Evolutionary conservation across 2,797 vertebrate genomes (phyloP), one percentile per base, ranked within the genome.

Genomic region (Tiaroga cobitis): DNA sequence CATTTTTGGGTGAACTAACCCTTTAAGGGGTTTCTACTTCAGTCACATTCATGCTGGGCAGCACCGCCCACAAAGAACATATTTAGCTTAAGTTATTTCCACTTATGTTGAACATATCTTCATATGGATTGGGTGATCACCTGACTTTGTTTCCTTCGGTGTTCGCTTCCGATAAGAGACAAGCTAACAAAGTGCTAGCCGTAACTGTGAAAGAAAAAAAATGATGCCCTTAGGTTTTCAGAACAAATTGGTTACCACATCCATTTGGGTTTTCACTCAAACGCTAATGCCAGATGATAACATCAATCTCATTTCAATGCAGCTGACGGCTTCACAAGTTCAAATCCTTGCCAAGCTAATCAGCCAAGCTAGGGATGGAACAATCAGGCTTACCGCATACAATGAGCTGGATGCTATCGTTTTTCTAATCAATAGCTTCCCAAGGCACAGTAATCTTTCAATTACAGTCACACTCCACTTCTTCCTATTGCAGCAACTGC

Each of bases 371-470:
- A 59, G 75, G 2, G 67, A 41, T 24, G 49, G 37, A 75, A 75
- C 56, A 81, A 87, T 87, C 51, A 69, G 41, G 46, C 80, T 67
- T 81, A 68, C 68, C 29, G 15, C 82, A 68, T 67, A 80, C 79
- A 85, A 70, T 67, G 78, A 87, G 88, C 67, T 82, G 84, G 61
- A 74, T 79, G 80, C 56, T 78, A 79, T 81, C 91, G 85, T 85
- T 80, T 91, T 85, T 83, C 54, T 88, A 90, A 92, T 94, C 91
- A 86, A 88, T 91, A 87, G 84, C 90, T 89, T 88, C 78, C 87
- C 18, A 15, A 63, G 81, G 85, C 89, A 90, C 86, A 65, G 46
- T 86, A 89, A 91, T 93, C 91, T 87, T 88, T 90, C 89, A 92
- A 92, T 93, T 91, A 91, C 46, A 75, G 87, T 86, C 87, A 85